Evolutionary conservation across 2,888 invertebrate species (phyloP).

Genomic region (Linnaemya vulpina): DNA sequence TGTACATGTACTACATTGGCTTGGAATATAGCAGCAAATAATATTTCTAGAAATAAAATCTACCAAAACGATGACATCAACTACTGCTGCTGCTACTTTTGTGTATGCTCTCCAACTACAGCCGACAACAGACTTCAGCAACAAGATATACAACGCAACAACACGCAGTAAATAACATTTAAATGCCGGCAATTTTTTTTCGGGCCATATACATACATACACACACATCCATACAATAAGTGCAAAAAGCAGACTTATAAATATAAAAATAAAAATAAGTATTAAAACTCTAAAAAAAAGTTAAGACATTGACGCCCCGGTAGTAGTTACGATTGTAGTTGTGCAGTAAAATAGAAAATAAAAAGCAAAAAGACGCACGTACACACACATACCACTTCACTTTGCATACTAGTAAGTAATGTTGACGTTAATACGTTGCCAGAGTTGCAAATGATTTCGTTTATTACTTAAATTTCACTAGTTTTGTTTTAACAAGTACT

Average conservation of each 20-base stretch:
- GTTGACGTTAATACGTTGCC: slow-evolving; percentile 38
- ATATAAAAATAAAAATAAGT: slow-evolving; percentile 28
- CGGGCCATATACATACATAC: slow-evolving; percentile 42
- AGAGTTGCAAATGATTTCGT: slow-evolving; percentile 53
- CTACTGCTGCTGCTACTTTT: slow-evolving; percentile 51
- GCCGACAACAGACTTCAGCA: slow-evolving; percentile 43
- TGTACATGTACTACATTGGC: background rate
- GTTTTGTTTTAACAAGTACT: background rate
- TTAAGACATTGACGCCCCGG: slow-evolving; percentile 64
- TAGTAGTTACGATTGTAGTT: slow-evolving; percentile 26
- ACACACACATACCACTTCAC: background rate
- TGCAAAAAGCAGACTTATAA: slow-evolving; percentile 54
- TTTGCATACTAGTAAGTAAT: slow-evolving; percentile 21
- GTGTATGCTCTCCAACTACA: slow-evolving; percentile 37
- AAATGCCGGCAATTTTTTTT: slow-evolving; percentile 65
- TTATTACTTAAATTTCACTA: slow-evolving; percentile 5
- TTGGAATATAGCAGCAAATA: slow-evolving; percentile 43
- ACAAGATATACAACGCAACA: slow-evolving; percentile 31
- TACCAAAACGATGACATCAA: slow-evolving; percentile 69
- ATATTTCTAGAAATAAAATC: slow-evolving; percentile 69
- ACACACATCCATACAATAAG: background rate
- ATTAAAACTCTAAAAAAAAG: slow-evolving; percentile 45
- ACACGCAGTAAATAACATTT: slow-evolving; percentile 65
- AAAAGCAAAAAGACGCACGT: slow-evolving; percentile 19
- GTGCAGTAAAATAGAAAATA: slow-evolving; percentile 58